Conservation (phyloP, 1,140 invertebrate species). For the Bemisia tabaci region DNA sequence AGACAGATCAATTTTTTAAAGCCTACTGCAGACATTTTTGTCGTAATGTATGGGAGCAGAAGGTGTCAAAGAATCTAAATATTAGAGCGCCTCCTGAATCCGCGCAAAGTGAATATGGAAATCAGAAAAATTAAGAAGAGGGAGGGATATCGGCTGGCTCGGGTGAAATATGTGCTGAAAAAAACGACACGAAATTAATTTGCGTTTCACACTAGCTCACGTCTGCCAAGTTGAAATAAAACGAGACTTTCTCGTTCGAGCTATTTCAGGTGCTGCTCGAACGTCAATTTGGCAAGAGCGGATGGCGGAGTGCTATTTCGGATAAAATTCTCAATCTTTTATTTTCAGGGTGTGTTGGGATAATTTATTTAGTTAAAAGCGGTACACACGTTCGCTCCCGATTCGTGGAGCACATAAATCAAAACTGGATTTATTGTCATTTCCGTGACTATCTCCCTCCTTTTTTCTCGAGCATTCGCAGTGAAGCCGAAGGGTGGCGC, state of each 20-base stretch:
- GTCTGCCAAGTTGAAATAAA: too few relatives aligned
- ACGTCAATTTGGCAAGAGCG: too few relatives aligned
- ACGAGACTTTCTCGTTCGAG: too few relatives aligned
- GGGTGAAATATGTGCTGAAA: neutral
- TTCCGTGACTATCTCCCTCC: neutral
- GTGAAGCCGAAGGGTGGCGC: too few relatives aligned
- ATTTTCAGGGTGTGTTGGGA: neutral
- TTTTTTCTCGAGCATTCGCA: neutral
- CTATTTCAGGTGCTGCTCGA: too few relatives aligned
- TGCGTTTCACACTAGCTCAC: too few relatives aligned
- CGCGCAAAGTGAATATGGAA: neutral
- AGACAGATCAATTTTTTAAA: too few relatives aligned
- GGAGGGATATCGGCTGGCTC: slow-evolving; percentile 3
- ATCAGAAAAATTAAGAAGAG: slow-evolving; percentile 6
- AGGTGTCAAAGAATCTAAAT: too few relatives aligned
- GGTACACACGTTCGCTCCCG: neutral
- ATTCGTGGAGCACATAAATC: neutral
- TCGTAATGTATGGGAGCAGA: too few relatives aligned
- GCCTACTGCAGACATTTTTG: too few relatives aligned
- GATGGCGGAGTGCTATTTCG: neutral
- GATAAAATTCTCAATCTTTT: neutral
- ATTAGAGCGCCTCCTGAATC: too few relatives aligned
- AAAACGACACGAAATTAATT: neutral
- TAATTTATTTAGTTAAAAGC: neutral
- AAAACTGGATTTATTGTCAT: neutral